Conservation (phyloP, 1,140 invertebrate species). For the Bathynomus jamesi region DNA sequence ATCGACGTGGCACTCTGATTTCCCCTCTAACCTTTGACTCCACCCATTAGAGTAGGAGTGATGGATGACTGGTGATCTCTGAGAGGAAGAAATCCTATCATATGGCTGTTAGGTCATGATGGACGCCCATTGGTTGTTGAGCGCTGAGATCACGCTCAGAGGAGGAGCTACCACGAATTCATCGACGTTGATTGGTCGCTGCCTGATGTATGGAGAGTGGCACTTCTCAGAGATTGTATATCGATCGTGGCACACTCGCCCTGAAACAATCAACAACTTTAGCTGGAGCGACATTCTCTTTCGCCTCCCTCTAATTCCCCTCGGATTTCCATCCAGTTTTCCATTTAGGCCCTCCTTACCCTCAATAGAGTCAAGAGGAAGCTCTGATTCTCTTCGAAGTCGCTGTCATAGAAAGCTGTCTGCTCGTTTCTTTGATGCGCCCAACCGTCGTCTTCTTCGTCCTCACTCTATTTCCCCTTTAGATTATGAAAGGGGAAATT, state of each 20-base stretch:
- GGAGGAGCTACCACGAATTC: constrained; percentile 24
- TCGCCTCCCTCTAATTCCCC: constrained; percentile 4
- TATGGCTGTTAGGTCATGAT: constrained; percentile 20
- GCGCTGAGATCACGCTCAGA: constrained; percentile 19
- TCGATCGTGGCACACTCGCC: constrained; percentile 32
- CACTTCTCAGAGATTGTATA: constrained; percentile 35
- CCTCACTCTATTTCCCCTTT: neutral
- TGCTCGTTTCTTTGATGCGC: constrained; percentile 7
- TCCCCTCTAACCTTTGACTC: constrained; percentile 3
- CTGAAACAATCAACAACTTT: constrained; percentile 35
- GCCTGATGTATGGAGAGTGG: constrained; percentile 36
- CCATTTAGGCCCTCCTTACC: neutral
- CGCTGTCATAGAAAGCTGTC: constrained; percentile 11
- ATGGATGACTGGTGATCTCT: constrained; percentile 35
- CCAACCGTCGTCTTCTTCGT: neutral
- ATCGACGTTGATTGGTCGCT: constrained; percentile 23
- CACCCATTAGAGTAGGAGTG: constrained; percentile 24
- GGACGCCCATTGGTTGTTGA: constrained; percentile 20
- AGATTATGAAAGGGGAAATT: neutral
- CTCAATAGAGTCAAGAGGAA: constrained; percentile 23
- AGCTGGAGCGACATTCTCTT: constrained; percentile 7
- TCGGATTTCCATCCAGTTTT: neutral
- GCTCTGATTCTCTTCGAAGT: constrained; percentile 26
- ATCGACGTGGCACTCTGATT: neutral
- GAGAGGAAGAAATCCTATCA: constrained; percentile 31